These are phyloP conservation scores for Hyles lineata DNA, from an alignment of 2,888 invertebrate species.

Conservation along the genomic window DNA sequence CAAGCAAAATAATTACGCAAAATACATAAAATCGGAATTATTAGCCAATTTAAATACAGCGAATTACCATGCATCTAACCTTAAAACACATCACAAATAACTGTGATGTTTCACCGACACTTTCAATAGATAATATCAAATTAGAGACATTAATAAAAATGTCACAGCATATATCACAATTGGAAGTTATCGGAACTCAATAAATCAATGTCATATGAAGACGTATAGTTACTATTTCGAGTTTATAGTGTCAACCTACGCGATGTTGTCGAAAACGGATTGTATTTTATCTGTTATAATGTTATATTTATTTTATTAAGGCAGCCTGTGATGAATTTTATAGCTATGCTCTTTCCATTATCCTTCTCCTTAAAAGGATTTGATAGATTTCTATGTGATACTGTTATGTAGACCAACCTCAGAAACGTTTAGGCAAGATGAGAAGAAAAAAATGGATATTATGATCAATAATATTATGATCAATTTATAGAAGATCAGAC, in stretches of 20 bases:
- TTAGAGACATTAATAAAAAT: constrained; percentile 18
- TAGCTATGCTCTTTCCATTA: neutral
- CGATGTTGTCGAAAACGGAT: constrained; percentile 23
- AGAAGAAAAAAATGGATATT: too few relatives aligned
- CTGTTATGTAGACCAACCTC: neutral
- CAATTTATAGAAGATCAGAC: too few relatives aligned
- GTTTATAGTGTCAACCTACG: constrained; percentile 29
- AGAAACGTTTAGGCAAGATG: too few relatives aligned
- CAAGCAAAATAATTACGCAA: too few relatives aligned
- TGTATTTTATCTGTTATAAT: constrained; percentile 19
- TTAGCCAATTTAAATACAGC: too few relatives aligned
- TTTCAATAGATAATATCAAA: neutral
- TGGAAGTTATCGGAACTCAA: constrained; percentile 12
- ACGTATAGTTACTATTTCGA: constrained; percentile 14
- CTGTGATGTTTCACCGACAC: neutral
- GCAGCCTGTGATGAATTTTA: neutral
- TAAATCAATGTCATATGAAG: constrained; percentile 23
- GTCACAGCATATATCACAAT: neutral
- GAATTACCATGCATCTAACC: too few relatives aligned
- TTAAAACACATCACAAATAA: neutral
- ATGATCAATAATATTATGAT: too few relatives aligned
- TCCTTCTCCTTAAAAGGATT: neutral
- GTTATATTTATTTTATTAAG: neutral
- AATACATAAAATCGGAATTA: too few relatives aligned
- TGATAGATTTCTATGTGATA: neutral